These are phyloP conservation scores for Pyralis farinalis DNA, from an alignment of 2,888 invertebrate species.

Conservation along the genomic window DNA sequence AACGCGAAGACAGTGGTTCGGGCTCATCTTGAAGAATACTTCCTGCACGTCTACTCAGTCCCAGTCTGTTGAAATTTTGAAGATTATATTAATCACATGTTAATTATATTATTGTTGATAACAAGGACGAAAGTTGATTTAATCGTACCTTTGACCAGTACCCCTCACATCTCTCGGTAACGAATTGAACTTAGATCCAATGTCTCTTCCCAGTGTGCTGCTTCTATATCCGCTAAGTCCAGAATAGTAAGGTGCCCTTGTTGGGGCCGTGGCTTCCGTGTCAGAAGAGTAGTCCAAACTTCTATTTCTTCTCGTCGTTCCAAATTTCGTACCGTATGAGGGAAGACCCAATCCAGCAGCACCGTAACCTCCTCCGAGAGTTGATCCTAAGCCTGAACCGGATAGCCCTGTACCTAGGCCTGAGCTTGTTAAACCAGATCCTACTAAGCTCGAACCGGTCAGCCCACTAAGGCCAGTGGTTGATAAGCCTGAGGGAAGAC, in stretches of 20 bases:
- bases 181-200: conserved; percentile 86
- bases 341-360: conserved; percentile 63
- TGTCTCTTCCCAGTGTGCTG: conserved; percentile 79
- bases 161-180: conserved; percentile 85
- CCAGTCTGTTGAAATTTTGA: conserved; percentile 43
- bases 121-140: background rate
- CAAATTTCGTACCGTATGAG: conserved; percentile 73
- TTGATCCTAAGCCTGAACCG: conserved; percentile 59
- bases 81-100: background rate
- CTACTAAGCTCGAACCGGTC: conserved; percentile 66
- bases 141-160: conserved; percentile 74
- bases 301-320: conserved; percentile 87
- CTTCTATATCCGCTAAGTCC: conserved; percentile 74
- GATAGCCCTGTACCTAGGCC: conserved; percentile 60
- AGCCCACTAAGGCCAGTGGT: conserved; percentile 69
- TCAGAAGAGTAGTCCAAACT: conserved; percentile 96
- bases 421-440: conserved; percentile 59
- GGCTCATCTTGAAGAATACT: conserved; percentile 73
- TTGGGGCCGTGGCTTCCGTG: conserved; percentile 94
- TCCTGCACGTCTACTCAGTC: conserved; percentile 63
- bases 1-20: conserved; percentile 68
- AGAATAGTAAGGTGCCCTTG: conserved; percentile 88
- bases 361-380: conserved; percentile 61
- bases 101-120: no score
- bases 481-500: conserved; percentile 66